A percentile compares a stretch with the other conserved stretches of the same genome.
phyloP scores from a whole-genome alignment of 2,797 vertebrate genomes.

The Poeciliopsis gracilis region DNA sequence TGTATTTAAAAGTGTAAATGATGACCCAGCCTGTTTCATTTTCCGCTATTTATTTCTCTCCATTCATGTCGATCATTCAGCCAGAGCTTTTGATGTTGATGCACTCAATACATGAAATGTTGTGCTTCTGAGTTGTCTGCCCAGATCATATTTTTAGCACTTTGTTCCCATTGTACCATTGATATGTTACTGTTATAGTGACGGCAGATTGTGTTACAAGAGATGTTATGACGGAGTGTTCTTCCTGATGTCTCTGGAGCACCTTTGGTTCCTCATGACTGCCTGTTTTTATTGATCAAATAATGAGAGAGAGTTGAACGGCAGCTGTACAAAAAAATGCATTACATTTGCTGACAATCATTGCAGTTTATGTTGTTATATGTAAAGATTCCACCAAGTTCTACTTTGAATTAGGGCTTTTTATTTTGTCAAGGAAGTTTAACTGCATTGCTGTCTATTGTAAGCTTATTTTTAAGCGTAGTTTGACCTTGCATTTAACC shows the following conservation, averaged over 20 bases:
- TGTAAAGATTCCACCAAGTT: slow-evolving; percentile 19
- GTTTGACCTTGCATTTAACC: slow-evolving; percentile 15
- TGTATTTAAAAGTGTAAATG: slow-evolving; percentile 65
- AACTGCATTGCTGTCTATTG: neutral
- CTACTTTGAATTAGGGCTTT: slow-evolving; percentile 21
- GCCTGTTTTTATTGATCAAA: slow-evolving; percentile 19
- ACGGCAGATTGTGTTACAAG: neutral
- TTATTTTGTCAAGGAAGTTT: slow-evolving; percentile 14
- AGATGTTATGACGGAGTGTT: neutral
- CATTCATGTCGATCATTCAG: slow-evolving; percentile 32
- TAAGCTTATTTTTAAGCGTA: slow-evolving; percentile 4
- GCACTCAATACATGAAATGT: slow-evolving; percentile 34
- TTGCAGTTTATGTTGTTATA: slow-evolving; percentile 16
- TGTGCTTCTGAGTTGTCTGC: slow-evolving; percentile 48
- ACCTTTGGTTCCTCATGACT: slow-evolving; percentile 7
- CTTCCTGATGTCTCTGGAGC: slow-evolving; percentile 64
- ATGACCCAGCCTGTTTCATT: slow-evolving; percentile 39
- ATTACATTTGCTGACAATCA: slow-evolving; percentile 20
- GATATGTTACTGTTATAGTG: neutral
- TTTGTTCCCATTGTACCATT: slow-evolving; percentile 10
- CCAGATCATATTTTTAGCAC: slow-evolving; percentile 15
- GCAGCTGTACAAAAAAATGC: slow-evolving; percentile 3
- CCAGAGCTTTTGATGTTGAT: slow-evolving; percentile 34
- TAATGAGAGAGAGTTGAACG: slow-evolving; percentile 13
- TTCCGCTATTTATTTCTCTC: slow-evolving; percentile 38